phyloP scores from a whole-genome alignment of 2,888 invertebrate species.

The Pseudococcus jackbeardsleyi region DNA sequence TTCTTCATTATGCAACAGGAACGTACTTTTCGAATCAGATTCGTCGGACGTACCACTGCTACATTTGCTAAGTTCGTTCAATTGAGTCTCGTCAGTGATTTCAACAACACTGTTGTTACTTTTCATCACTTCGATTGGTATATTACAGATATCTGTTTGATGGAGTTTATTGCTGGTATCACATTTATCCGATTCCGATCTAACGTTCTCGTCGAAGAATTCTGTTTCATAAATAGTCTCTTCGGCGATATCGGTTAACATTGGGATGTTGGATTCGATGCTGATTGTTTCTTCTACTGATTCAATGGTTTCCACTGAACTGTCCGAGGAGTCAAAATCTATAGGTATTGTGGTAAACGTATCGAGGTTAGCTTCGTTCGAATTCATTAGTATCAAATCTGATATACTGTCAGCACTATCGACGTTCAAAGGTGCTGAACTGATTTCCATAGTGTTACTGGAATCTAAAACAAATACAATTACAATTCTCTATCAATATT shows the following conservation, averaged over 20 bases:
- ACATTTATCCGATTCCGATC: slow-evolving; percentile 34
- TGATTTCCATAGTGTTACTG: slow-evolving; percentile 45
- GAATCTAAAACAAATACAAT: slow-evolving; percentile 51
- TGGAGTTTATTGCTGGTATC: background rate
- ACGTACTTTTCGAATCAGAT: slow-evolving; percentile 23
- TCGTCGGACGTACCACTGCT: background rate
- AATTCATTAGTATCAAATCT: slow-evolving; percentile 50
- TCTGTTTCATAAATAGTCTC: slow-evolving; percentile 60
- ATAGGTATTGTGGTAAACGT: slow-evolving; percentile 54
- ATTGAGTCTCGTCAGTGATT: background rate
- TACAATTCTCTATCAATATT: background rate
- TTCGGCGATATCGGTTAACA: slow-evolving; percentile 61
- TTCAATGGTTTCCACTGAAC: slow-evolving; percentile 47
- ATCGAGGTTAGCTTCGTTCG: slow-evolving; percentile 53
- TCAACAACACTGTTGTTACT: background rate
- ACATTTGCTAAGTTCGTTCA: background rate
- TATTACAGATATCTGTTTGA: background rate
- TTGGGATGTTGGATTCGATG: slow-evolving; percentile 21
- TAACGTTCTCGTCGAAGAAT: slow-evolving; percentile 57
- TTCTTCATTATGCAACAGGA: background rate
- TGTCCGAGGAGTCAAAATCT: slow-evolving; percentile 53
- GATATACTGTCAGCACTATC: slow-evolving; percentile 29
- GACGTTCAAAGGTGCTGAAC: slow-evolving; percentile 32
- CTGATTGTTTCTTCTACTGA: slow-evolving; percentile 25
- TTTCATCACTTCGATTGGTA: slow-evolving; percentile 1